Evolutionary conservation across 2,888 invertebrate genomes (phyloP), one percentile per base, ranked within the genome.

Genomic region (Leptinotarsa haldemani): DNA sequence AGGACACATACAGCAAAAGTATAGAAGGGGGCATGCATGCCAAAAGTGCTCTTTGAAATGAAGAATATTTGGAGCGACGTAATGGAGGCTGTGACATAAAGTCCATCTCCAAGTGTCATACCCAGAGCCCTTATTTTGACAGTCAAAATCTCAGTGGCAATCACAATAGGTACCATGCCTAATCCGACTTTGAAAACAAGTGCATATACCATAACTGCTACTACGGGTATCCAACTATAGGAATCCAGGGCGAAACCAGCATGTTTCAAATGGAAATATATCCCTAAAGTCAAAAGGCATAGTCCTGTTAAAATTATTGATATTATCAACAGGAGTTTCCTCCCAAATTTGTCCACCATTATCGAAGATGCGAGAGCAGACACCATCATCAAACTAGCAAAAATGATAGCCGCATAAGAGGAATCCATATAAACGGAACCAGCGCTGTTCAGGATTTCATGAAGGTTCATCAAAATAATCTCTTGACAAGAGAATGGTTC

Each of bases 401-500:
- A 87, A 16, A 86, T 78, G 20, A 87, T 87, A 12, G 85, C 86
- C 1, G 86, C 83, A 1, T 78, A 78, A 16, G 82, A 80, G 0
- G 84, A 79, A 4, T 84, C 77, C 13, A 83, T 75, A 66, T 87
- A 82, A 52, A 84, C 83, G 2, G 85, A 84, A 9, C 84, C 84
- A 0, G 86, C 87, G 66, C 84, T 84, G 13, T 80, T 78, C 16
- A 87, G 74, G 72, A 87, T 87, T 9, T 83, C 80, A 72, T 87
- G 87, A 13, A 87, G 78, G 69, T 87, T 87, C 87, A 87, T 87
- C 25, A 87, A 70, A 67, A 87, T 85, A 3, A 87, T 86, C 68
- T 84, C 86, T 30, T 87, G 86, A 58, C 86, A 84, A 50, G 85
- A 84, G 73, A 87, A 85, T 76, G 87, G 87, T 78, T 87, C 86